Conservation (phyloP, 2,888 invertebrate species). For the Leucoptera coffeella region DNA sequence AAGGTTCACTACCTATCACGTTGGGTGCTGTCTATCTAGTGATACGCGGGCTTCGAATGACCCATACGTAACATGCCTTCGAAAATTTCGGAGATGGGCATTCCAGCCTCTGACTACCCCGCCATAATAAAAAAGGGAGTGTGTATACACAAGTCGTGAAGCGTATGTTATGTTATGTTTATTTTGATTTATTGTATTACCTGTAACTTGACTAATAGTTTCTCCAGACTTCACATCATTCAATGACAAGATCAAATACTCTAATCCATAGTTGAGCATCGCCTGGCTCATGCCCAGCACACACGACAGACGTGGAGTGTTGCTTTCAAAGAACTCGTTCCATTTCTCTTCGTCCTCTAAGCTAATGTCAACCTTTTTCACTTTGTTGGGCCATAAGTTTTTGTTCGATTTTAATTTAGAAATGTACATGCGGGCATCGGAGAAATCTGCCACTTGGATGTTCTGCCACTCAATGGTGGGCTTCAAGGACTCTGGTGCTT, state of each 20-base stretch:
- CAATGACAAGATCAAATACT: slow-evolving; percentile 17
- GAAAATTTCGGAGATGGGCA: no score
- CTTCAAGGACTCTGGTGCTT: slow-evolving; percentile 23
- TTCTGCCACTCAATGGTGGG: slow-evolving; percentile 62
- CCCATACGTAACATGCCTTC: no score
- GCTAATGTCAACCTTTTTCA: slow-evolving; percentile 13
- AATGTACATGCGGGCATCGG: slow-evolving; percentile 51
- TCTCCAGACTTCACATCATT: slow-evolving; percentile 18
- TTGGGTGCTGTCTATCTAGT: no score
- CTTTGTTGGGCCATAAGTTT: slow-evolving; percentile 12
- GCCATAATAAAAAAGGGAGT: no score
- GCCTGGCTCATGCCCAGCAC: slow-evolving; percentile 20
- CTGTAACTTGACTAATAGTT: slow-evolving; percentile 26
- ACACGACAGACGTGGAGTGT: slow-evolving; percentile 25
- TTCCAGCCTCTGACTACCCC: no score
- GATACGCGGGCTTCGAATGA: no score
- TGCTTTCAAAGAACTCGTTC: slow-evolving; percentile 18
- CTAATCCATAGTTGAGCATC: slow-evolving; percentile 20
- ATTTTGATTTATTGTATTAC: no score
- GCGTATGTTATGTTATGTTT: no score
- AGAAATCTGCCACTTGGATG: slow-evolving; percentile 62
- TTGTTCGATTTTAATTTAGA: slow-evolving; percentile 18
- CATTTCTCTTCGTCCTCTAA: slow-evolving; percentile 13
- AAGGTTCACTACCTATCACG: no score
- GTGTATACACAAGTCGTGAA: no score